Base-by-base conservation (phyloP, 2,797 vertebrate species). In the Platyrinchus mystaceus region DNA sequence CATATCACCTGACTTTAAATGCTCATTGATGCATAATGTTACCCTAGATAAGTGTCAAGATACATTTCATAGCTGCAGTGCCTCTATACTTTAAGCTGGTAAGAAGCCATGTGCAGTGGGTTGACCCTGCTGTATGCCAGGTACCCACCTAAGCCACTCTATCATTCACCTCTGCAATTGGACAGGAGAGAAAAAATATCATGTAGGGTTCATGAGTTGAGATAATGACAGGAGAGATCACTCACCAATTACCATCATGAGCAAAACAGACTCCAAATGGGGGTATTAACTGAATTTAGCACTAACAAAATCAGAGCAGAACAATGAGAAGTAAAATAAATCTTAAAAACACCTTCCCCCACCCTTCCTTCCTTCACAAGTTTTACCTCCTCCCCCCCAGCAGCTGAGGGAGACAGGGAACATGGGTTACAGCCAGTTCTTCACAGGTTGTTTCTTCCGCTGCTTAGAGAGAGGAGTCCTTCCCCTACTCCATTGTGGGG, bases 1-100 rank as follows among this genome's bases (percentile, higher is more conserved):
- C 56, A 15, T 24, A 81, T 71, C 70, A 95, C 82, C 85, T 41
- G 78, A 81, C 55, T 90, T 67, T 16, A 93, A 95, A 62, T 69
- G 77, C 78, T 83, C 70, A 75, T 4, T 56, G 84, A 89, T 73
- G 89, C 87, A 87, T 50, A 92, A 75, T 36, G 44, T 50, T 90
- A 73, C 49, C 52, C 67, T 75, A 76, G 84, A 63, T 91, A 86
- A 77, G 84, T 55, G 84, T 83, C 93, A 95, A 86, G 63, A 83
- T 58, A 78, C 1, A 14, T 89, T 93, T 91, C 77, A 60, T 5
- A 74, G 84, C 46, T 90, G 80, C 46, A 32, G 46, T 49, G 39
- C 47, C 74, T 76, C 49, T 32, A 37, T 44, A 91, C 60, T 68
- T 95, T 79, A 78, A 94, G 60, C 50, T 73, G 58, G 36, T 84